Base-by-base conservation (phyloP, 2,888 invertebrate species). In the Eumacrocentrus americanus region DNA sequence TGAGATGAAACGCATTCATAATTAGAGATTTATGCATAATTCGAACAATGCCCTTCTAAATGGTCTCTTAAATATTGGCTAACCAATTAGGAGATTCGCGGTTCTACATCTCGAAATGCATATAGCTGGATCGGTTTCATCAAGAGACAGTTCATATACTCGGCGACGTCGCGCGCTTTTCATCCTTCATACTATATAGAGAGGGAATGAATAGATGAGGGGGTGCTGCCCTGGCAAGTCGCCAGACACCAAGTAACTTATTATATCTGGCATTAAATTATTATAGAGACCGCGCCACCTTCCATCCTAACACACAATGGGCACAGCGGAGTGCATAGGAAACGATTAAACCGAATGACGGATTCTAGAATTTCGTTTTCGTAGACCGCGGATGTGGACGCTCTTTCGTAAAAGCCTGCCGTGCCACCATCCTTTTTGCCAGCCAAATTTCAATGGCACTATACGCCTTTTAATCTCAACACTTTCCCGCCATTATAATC, bases 181-280 rank as follows among this genome's bases (percentile, higher is more conserved):
- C 76, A 74, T 74, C 75, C 76, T 78, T 76, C 75, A 75, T 68
- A 71, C 71, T n/a, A n/a, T n/a, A n/a, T n/a, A n/a, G n/a, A n/a
- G n/a, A 56, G 25, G 73, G 75, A 72, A 78, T 78, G 79, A 79
- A 79, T 79, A 75, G 77, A 47, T n/a, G 58, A 34, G 55, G 44
- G 29, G 46, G 35, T 18, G 48, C 16, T 37, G 70, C 67, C 69
- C 71, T 79, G 79, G 79, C 79, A 74, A 61, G 44, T 68, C 65
- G 78, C 79, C 79, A 80, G 79, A 75, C 78, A 77, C 76, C 78
- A 72, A 80, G 79, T 80, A 78, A 80, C 79, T 80, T 80, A 80
- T 80, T 80, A 80, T 80, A 79, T 79, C 77, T 79, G 78, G 78
- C 79, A 78, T 79, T 79, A 79, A 80, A 80, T 80, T 80, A 80